These are phyloP conservation scores for Sycophila texana DNA, from an alignment of 2,888 invertebrate species.

Conservation along the genomic window DNA sequence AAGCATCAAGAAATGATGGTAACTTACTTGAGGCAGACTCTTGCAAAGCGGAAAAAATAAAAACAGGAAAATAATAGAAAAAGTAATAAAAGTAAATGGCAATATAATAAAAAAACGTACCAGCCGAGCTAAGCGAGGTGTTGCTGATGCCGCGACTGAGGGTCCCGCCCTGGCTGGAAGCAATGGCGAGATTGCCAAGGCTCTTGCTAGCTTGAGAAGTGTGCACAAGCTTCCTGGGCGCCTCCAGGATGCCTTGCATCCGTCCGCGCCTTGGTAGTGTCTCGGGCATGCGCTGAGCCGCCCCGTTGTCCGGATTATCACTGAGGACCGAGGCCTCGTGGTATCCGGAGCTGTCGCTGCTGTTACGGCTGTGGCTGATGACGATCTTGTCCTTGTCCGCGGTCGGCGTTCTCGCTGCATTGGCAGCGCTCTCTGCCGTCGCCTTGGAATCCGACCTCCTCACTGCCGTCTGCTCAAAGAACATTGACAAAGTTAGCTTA, in stretches of 20 bases:
- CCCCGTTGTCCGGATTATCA: conserved; percentile 74
- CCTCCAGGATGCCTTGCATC: conserved; percentile 67
- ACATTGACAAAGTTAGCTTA: not conserved
- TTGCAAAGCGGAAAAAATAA: conserved; percentile 44
- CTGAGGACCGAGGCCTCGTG: conserved; percentile 83
- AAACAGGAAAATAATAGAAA: not conserved
- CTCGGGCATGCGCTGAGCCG: conserved; percentile 66
- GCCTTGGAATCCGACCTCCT: conserved; percentile 17
- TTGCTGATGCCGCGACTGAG: conserved; percentile 70
- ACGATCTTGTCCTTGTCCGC: conserved; percentile 74
- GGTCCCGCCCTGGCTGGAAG: conserved; percentile 59
- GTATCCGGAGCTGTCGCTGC: conserved; percentile 85
- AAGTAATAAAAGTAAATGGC: not conserved
- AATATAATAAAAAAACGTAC: conserved; percentile 56
- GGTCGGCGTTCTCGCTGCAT: conserved; percentile 59
- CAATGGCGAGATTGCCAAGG: conserved; percentile 69
- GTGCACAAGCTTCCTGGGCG: conserved; percentile 68
- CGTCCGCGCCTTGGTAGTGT: conserved; percentile 69
- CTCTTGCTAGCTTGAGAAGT: conserved; percentile 73
- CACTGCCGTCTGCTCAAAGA: conserved; percentile 56
- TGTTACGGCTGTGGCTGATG: conserved; percentile 83
- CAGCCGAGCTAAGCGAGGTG: conserved; percentile 72
- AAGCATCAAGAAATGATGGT: not conserved
- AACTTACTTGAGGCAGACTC: conserved; percentile 62
- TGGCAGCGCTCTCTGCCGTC: conserved; percentile 57